These are phyloP conservation scores for Ceyx cyanopectus DNA, from an alignment of 2,113 vertebrate species.

Conservation along the genomic window DNA sequence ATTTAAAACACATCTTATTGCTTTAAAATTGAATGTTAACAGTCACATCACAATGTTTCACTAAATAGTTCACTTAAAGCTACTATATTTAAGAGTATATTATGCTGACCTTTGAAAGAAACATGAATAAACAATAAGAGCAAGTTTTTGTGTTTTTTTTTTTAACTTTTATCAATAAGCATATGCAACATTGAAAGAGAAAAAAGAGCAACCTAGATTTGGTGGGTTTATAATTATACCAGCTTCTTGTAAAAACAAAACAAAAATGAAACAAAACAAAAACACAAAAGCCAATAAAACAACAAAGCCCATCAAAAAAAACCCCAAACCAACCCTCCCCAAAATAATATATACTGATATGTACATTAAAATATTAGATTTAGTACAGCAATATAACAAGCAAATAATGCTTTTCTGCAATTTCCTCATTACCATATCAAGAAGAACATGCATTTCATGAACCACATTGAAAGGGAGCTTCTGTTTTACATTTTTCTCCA, in stretches of 20 bases:
- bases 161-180: neutral
- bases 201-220: neutral
- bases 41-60: neutral
- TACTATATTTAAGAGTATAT: neutral
- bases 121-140: neutral
- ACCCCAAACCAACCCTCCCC: neutral
- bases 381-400: neutral
- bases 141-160: neutral
- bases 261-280: neutral
- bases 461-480: constrained; percentile 74
- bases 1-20: neutral
- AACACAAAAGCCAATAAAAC: neutral
- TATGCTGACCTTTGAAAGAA: neutral
- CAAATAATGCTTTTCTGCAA: neutral
- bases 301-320: neutral
- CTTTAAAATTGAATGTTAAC: neutral
- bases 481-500: constrained; percentile 79
- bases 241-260: neutral
- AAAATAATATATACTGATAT: neutral
- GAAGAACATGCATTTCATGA: constrained; percentile 60
- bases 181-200: neutral
- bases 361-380: neutral
- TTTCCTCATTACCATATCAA: constrained; percentile 77
- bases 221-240: neutral
- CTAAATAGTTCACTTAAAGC: neutral